Evolutionary conservation across 2,113 vertebrate genomes (phyloP), one percentile per base, ranked within the genome.

Genomic region (Marcusenius ussheri): DNA sequence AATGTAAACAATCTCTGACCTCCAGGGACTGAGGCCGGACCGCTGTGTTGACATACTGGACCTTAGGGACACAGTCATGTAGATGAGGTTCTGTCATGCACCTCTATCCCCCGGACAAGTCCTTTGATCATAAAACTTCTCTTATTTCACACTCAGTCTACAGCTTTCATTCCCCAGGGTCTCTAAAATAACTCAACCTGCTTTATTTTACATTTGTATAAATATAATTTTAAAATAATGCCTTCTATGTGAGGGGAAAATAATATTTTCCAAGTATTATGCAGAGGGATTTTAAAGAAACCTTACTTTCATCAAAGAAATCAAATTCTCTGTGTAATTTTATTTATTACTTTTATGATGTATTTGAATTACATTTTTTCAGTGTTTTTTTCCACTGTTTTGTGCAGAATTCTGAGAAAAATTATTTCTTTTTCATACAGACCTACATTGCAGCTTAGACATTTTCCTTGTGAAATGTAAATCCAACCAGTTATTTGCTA

Each of bases 221-320:
- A 83, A 45, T 83, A 9, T 47, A 24, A 24, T 47, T 84, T 84
- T n/a, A 47, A 84, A 84, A 84, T 84, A 84, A 45, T 84, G 45
- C 45, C 42, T 84, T 47, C 80, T 5, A 27, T 66, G 62, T 66
- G 62, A 1, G 17, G 17, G 19, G 5, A 5, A 24, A 84, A 39
- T 19, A 84, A 84, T 84, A 47, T 84, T 84, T 84, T 46, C 39
- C 19, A 84, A 47, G 8, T 24, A 46, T 21, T 9, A 46, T 10
- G 45, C 45, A 47, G 15, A 80, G 15, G 74, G 74, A 80, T 80
- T 80, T 84, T 24, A 84, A 21, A 45, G 42, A 24, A 24, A 49
- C 21, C 83, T n/a, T 47, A n/a, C 21, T 45, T 84, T 47, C 83
- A 84, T 84, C 21, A 84, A 84, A 84, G 83, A 84, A 84, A 84